Evolutionary conservation across 2,888 invertebrate genomes (phyloP).

Genomic region (Tinea trinotella): DNA sequence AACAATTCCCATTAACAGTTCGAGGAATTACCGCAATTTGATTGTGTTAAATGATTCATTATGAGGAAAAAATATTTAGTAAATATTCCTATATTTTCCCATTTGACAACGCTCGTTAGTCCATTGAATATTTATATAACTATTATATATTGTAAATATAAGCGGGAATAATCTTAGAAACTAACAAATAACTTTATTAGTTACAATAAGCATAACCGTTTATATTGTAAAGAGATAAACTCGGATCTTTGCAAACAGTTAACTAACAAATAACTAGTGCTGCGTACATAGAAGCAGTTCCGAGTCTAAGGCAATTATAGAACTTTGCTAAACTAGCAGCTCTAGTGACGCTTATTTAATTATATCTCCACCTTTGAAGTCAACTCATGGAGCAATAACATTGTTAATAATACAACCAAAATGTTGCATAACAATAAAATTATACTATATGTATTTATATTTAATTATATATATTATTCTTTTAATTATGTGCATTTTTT

Average conservation of each 20-base stretch:
- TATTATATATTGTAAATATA: too few relatives aligned
- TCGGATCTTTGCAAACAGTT: slow-evolving; percentile 4
- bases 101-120: too few relatives aligned
- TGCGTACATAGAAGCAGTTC: slow-evolving; percentile 8
- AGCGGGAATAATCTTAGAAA: too few relatives aligned
- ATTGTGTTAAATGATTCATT: neutral
- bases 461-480: too few relatives aligned
- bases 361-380: slow-evolving; percentile 14
- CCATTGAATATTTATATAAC: too few relatives aligned
- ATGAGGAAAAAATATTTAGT: neutral
- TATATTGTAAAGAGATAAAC: neutral
- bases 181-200: too few relatives aligned
- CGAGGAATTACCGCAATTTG: neutral
- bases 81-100: too few relatives aligned
- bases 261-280: slow-evolving; percentile 10
- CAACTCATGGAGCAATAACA: neutral
- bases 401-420: neutral
- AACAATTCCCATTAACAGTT: neutral
- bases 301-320: slow-evolving; percentile 15
- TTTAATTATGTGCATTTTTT: too few relatives aligned
- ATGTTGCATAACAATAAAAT: neutral
- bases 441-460: too few relatives aligned
- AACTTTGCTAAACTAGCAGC: slow-evolving; percentile 10
- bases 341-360: slow-evolving; percentile 8
- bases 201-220: neutral